Evolutionary conservation across 2,113 vertebrate species (phyloP).

Genomic region (Pedionomus torquatus): DNA sequence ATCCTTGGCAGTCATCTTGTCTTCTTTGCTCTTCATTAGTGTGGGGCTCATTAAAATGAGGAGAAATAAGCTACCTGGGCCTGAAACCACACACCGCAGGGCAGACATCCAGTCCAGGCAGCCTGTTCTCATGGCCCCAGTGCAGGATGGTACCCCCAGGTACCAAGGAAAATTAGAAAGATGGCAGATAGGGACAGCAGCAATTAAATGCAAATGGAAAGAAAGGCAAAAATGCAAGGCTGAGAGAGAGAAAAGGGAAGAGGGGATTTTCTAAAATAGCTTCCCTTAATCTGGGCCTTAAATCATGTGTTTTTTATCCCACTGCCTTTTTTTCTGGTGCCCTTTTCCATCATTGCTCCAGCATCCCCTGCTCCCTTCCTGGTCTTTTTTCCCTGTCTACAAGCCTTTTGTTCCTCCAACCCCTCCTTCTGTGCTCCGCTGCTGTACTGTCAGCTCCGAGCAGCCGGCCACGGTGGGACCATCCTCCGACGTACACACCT

Average conservation of each 20-base stretch:
- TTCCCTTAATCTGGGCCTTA: neutral
- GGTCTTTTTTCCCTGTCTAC: neutral
- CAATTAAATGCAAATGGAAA: neutral
- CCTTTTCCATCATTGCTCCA: neutral
- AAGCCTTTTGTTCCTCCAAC: neutral
- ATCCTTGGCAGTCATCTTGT: neutral
- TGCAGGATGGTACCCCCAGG: neutral
- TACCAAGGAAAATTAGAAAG: neutral
- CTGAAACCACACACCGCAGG: neutral
- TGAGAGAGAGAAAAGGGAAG: neutral
- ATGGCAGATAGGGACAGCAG: neutral
- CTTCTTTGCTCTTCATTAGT: neutral
- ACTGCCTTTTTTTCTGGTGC: neutral
- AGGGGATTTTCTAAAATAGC: neutral
- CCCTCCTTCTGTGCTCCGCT: neutral
- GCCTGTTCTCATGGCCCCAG: neutral
- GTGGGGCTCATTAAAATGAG: neutral
- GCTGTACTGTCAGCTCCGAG: neutral
- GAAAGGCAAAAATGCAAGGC: neutral
- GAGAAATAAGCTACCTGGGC: neutral
- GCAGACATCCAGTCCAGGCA: neutral
- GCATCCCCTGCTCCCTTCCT: neutral
- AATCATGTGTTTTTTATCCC: neutral
- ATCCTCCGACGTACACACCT: neutral
- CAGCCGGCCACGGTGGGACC: fast-evolving